These are phyloP conservation scores for Panopea generosa DNA, from an alignment of 2,888 invertebrate genomes.

Conservation along the genomic window DNA sequence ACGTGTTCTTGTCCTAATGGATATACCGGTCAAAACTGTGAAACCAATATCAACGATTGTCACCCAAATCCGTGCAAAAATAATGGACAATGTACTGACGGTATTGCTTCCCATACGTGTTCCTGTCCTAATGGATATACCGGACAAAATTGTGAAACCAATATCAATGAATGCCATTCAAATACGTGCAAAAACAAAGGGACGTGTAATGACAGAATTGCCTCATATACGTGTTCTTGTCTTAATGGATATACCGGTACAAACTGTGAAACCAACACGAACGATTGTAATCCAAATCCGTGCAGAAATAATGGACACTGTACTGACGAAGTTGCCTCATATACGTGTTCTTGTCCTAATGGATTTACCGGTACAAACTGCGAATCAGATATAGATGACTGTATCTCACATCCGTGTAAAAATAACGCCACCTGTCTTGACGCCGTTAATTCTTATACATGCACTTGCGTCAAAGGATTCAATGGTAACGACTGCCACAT, in stretches of 20 bases:
- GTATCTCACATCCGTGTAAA: conserved; percentile 20
- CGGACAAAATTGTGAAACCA: background rate
- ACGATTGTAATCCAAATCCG: background rate
- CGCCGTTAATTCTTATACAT: background rate
- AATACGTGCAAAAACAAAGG: background rate
- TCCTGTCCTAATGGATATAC: background rate
- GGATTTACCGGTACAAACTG: conserved; percentile 37
- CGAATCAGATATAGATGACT: conserved; percentile 36
- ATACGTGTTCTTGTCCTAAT: conserved; percentile 20
- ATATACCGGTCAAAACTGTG: too few species aligned
- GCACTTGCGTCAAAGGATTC: background rate
- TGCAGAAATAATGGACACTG: conserved; percentile 3
- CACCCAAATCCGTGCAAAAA: too few species aligned
- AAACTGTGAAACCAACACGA: background rate
- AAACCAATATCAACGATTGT: too few species aligned
- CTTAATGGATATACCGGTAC: background rate
- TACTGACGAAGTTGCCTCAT: background rate
- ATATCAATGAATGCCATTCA: background rate
- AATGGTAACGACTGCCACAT: background rate
- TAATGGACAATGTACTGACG: background rate
- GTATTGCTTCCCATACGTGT: background rate
- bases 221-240: background rate
- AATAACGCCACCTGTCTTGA: conserved; percentile 27
- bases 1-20: too few species aligned
- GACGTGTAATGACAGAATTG: background rate